A percentile compares a stretch with the other conserved stretches of the same genome.
Evolutionary conservation across 2,113 vertebrate species (phyloP).

Genomic region (Sorex fumeus): DNA sequence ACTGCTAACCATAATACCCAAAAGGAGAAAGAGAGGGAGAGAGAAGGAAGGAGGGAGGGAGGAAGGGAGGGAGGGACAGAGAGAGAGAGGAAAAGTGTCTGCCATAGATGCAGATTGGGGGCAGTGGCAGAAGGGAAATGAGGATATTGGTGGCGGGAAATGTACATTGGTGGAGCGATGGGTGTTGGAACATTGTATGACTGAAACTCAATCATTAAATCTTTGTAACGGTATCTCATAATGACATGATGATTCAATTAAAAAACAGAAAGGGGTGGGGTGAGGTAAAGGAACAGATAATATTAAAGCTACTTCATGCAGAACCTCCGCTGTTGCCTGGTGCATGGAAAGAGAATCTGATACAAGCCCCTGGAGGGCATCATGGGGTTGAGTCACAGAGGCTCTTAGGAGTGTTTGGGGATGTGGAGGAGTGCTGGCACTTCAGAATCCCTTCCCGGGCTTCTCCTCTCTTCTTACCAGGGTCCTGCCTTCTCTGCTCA

Average conservation of each 20-base stretch:
- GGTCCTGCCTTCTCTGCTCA: not conserved
- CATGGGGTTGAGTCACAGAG: not conserved
- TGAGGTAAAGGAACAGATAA: slow-evolving; percentile 1
- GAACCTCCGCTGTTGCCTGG: slow-evolving; percentile 16
- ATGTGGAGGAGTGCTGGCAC: not conserved
- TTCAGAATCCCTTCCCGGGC: not conserved
- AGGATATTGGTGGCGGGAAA: not conserved
- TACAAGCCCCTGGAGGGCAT: not conserved
- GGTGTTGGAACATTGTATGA: not conserved
- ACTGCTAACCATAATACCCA: no score
- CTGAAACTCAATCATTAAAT: not conserved
- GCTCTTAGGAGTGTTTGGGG: not conserved
- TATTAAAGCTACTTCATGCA: slow-evolving; percentile 18
- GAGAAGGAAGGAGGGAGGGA: no score
- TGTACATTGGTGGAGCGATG: no score
- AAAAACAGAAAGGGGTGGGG: slow-evolving; percentile 17
- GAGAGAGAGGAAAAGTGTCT: no score
- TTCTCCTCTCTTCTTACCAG: not conserved
- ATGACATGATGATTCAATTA: no score
- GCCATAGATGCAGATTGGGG: no score
- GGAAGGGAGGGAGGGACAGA: no score
- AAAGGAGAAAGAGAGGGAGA: not conserved
- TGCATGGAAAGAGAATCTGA: not conserved
- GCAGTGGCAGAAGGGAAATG: no score
- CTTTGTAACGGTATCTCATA: no score